Evolutionary conservation across 2,797 vertebrate genomes (phyloP), one percentile per base, ranked within the genome.

Genomic region (Pteropus rufus): DNA sequence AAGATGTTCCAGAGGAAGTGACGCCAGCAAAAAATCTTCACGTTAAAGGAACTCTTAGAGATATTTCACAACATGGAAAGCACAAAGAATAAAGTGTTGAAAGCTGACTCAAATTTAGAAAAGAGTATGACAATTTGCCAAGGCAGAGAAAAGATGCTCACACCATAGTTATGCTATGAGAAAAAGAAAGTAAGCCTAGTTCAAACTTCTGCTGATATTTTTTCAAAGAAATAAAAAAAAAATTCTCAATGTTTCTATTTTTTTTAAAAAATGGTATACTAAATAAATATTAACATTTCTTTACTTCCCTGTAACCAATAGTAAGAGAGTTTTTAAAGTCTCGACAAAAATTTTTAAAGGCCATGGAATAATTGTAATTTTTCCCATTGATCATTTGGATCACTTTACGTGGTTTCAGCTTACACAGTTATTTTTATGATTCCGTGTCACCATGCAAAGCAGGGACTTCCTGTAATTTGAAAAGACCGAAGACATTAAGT

Each of bases 1-100:
- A 96, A 64, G 54, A 75, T 67, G 15, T 62, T 39, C 36, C 16
- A 81, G 73, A 76, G 93, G 77, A 95, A 92, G 69, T 86, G 81
- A 92, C 0, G 0, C 5, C 44, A 72, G 36, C 46, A 76, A 75
- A 81, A 62, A 73, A 26, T 29, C 34, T 65, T 76, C 39, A 56
- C 0, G 0, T 73, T 92, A 79, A 79, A 73, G 41, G 82, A 92
- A 80, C 29, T 93, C 65, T 86, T 82, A 58, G 39, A 89, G 64
- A 34, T 65, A 80, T 96, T 95, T 96, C 93, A 91, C 64, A 97
- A 87, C 21, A 41, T 8, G 16, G 44, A 94, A 79, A 62, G 26
- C 49, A 83, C 2, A 24, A 83, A 93, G 64, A 34, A 65, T 36
- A 75, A 44, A 81, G 60, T 86, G 11, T 58, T 95, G 70, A 85